A percentile compares a stretch with the other conserved stretches of the same genome.
phyloP scores from a whole-genome alignment of 2,888 invertebrate species.

The Schizaphis graminum region DNA sequence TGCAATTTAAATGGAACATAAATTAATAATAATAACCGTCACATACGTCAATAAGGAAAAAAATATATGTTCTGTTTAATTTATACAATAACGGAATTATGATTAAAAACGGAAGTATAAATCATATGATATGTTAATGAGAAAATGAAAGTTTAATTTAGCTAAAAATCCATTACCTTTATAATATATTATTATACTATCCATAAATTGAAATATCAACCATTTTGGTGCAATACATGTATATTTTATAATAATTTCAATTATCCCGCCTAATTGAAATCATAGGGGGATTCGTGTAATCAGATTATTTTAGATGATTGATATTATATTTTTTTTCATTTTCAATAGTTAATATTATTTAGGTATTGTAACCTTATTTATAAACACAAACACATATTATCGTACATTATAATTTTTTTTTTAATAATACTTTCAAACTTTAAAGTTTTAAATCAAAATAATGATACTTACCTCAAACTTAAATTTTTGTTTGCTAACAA shows the following conservation, averaged over 20 bases:
- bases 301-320: slow-evolving; percentile 22
- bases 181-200: background rate
- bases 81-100: background rate
- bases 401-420: background rate
- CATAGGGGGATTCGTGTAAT: background rate
- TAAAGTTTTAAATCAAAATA: background rate
- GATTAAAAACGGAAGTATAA: background rate
- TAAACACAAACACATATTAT: background rate
- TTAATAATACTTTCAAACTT: background rate
- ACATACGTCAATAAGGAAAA: background rate
- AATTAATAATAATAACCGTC: background rate
- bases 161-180: slow-evolving; percentile 28
- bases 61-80: background rate
- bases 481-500: background rate
- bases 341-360: background rate
- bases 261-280: background rate
- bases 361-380: background rate
- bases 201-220: slow-evolving; percentile 34
- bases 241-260: slow-evolving; percentile 3
- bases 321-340: background rate
- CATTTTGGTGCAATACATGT: background rate
- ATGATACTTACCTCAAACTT: background rate
- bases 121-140: background rate
- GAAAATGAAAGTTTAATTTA: slow-evolving; percentile 40
- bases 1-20: background rate